Conservation (phyloP, 2,797 vertebrate species). For the Propithecus deckenii region DNA sequence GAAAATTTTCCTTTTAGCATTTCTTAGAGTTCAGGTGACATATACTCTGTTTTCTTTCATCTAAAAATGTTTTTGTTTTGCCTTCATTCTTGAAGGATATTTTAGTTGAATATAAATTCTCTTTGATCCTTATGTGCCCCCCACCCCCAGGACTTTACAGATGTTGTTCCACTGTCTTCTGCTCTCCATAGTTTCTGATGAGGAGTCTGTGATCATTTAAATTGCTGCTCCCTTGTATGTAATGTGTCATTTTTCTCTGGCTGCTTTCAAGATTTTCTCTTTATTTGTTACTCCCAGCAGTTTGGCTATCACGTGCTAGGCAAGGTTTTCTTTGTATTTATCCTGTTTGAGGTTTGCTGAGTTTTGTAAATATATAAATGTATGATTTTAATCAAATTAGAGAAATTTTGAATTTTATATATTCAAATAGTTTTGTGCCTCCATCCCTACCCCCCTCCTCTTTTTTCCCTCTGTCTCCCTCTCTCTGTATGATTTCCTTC, state of each 20-base stretch:
- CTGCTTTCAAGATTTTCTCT: conserved; percentile 2
- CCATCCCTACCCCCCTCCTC: fast-evolving
- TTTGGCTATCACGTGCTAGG: neutral
- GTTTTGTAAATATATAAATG: neutral
- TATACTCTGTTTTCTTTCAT: neutral
- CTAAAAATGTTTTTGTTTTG: neutral
- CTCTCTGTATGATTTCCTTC: neutral
- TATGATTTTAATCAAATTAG: neutral
- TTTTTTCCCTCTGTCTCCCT: neutral
- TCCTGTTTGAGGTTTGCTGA: neutral
- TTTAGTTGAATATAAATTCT: neutral
- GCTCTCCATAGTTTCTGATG: neutral
- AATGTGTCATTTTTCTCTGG: neutral
- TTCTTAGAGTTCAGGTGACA: neutral
- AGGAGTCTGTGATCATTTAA: neutral
- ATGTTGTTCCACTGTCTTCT: neutral
- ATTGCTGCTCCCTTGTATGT: neutral
- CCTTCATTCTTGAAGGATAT: neutral
- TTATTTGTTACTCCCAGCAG: neutral
- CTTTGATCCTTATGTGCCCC: neutral
- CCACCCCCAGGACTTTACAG: neutral
- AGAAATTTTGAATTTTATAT: neutral
- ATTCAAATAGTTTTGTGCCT: neutral
- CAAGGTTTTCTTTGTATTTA: neutral
- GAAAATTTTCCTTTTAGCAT: neutral